phyloP scores from a whole-genome alignment of 2,888 invertebrate species.

The Drosophila antonietae region DNA sequence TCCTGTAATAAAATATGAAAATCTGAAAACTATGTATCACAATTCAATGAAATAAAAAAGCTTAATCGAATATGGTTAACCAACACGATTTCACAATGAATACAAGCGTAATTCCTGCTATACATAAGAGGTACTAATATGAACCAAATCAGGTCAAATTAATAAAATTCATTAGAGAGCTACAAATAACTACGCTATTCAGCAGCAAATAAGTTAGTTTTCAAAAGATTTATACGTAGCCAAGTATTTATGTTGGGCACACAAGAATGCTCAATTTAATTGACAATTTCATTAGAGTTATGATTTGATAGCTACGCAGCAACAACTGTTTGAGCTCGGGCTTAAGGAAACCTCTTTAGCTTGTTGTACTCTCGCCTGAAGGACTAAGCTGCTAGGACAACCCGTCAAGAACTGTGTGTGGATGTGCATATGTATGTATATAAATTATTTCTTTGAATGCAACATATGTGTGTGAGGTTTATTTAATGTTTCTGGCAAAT shows the following conservation, averaged over 20 bases:
- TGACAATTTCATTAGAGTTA: neutral
- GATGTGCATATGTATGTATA: neutral
- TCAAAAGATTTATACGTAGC: neutral
- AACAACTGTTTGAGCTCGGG: too few relatives aligned
- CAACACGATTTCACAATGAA: too few relatives aligned
- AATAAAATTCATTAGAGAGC: neutral
- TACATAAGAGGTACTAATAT: neutral
- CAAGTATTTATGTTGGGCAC: neutral
- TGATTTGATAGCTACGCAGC: neutral
- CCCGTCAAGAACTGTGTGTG: neutral
- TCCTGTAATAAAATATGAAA: too few relatives aligned
- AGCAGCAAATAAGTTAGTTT: neutral
- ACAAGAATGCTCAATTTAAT: neutral
- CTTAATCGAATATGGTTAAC: too few relatives aligned
- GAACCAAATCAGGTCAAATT: neutral
- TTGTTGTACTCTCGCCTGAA: neutral
- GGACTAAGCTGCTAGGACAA: conserved; percentile 1
- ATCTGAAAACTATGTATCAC: too few relatives aligned
- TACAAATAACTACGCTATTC: neutral
- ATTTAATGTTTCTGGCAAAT: conserved; percentile 28
- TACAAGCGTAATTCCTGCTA: too few relatives aligned
- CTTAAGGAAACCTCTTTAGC: too few relatives aligned
- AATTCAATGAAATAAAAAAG: too few relatives aligned
- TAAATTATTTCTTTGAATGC: neutral
- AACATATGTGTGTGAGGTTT: neutral